Percentiles rank a stretch among this genome's conserved stretches.
Conservation (phyloP, 1,140 invertebrate genomes). For the Leguminivora glycinivorella region DNA sequence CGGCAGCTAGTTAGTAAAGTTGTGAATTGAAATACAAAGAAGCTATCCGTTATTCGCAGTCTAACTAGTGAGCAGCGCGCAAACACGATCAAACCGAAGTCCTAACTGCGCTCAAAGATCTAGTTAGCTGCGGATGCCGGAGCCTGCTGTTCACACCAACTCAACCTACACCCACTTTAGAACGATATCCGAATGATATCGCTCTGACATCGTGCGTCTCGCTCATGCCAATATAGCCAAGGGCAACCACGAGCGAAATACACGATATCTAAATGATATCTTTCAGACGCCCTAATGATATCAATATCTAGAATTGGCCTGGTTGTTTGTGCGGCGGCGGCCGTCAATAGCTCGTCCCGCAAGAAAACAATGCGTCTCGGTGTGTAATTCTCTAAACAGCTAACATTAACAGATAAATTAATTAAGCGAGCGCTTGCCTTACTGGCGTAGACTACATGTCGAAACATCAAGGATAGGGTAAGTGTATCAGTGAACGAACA, state of each 20-base stretch:
- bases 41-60: slow-evolving; percentile 61
- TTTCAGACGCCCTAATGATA: too few species aligned
- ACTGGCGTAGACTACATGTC: slow-evolving; percentile 4
- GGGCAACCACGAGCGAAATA: too few species aligned
- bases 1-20: slow-evolving; percentile 72
- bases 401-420: slow-evolving; percentile 15
- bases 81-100: slow-evolving; percentile 70
- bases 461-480: not conserved
- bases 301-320: too few species aligned
- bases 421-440: slow-evolving; percentile 5
- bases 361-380: slow-evolving; percentile 7
- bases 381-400: slow-evolving; percentile 15
- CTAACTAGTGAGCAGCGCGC: slow-evolving; percentile 64
- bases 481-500: too few species aligned
- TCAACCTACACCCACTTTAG: too few species aligned
- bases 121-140: slow-evolving; percentile 64
- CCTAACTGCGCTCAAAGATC: slow-evolving; percentile 71
- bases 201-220: too few species aligned
- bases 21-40: slow-evolving; percentile 70
- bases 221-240: too few species aligned
- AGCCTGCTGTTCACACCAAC: too few species aligned
- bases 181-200: too few species aligned
- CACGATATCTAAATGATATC: too few species aligned
- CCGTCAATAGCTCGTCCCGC: slow-evolving; percentile 18
- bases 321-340: slow-evolving; percentile 37